Evolutionary conservation across 2,797 vertebrate genomes (phyloP).

Genomic region (Babyrousa celebensis): DNA sequence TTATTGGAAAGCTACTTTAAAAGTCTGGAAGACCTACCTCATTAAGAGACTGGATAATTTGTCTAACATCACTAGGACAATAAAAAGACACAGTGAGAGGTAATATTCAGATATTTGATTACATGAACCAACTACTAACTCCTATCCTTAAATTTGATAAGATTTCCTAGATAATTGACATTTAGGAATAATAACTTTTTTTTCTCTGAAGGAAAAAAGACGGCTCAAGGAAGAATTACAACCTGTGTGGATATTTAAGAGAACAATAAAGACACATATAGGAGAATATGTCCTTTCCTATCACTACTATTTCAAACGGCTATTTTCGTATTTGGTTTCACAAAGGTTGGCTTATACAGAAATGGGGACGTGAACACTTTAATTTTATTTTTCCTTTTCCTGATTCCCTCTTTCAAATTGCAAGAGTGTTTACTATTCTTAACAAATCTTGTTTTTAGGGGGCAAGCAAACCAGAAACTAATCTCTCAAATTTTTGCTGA

Average conservation of each 20-base stretch:
- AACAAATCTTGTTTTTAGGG: constrained; percentile 44
- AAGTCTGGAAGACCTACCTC: constrained; percentile 30
- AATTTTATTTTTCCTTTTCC: constrained; percentile 31
- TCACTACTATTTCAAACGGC: neutral
- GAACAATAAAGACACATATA: neutral
- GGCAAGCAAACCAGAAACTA: constrained; percentile 28
- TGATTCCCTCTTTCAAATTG: neutral
- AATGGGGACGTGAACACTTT: neutral
- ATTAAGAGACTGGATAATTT: neutral
- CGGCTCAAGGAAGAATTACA: constrained; percentile 50
- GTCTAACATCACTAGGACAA: constrained; percentile 25
- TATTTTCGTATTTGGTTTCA: constrained; percentile 44
- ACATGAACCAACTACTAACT: constrained; percentile 1
- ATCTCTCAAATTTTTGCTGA: constrained; percentile 37
- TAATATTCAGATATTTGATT: neutral
- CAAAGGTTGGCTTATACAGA: neutral
- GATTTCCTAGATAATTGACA: constrained; percentile 8
- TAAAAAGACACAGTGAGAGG: neutral
- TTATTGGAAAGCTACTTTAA: constrained; percentile 31
- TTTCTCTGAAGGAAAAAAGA: constrained; percentile 38
- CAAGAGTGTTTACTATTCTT: neutral
- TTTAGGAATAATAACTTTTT: constrained; percentile 22
- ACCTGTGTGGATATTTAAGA: constrained; percentile 32
- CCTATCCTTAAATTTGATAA: constrained; percentile 20
- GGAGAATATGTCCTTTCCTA: neutral